Base-by-base conservation (phyloP, 2,888 invertebrate genomes). In the Tortricodes alternella region DNA sequence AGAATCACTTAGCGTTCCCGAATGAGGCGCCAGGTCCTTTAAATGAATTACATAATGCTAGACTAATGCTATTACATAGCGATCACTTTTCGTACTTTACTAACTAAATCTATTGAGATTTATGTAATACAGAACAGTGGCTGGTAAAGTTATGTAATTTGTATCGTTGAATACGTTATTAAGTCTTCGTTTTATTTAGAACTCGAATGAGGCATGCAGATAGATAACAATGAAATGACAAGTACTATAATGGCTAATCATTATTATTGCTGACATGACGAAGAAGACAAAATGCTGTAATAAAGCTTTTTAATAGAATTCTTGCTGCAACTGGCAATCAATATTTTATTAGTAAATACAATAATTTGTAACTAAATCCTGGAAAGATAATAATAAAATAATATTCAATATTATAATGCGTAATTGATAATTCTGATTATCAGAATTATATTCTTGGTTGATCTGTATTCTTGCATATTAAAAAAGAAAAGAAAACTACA, bases 81-180 rank as follows among this genome's bases (percentile, higher is more conserved):
- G n/a, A 18, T 56, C 49, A 24, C 55, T 35, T 43, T 48, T 49
- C 41, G 11, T 35, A 21, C 27, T 21, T 27, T 9, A 35, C 7
- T 16, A 44, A 6, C 11, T 43, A 38, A 38, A 49, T 37, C 49
- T 49, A 55, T 35, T 27, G 32, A 50, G 29, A 44, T 56, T 44
- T 50, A 50, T 38, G 50, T 43, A 50, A 56, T 49, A 29, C 8
- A 16, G 13, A 34, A 48, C 27, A 29, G 55, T 56, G 29, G 49
- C 27, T 27, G 34, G 11, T 52, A 35, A 15, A 18, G 2, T 56
- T 56, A 49, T 32, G 9, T 44, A 56, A 56, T 34, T 9, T 16
- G 19, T 9, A 35, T 23, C 6, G 11, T 5, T 53, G 37, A 37
- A 39, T 46, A 27, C 21, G 24, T 46, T 39, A 32, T 18, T 16